Conservation (phyloP, 2,797 vertebrate genomes). For the Centroberyx gerrardi region DNA sequence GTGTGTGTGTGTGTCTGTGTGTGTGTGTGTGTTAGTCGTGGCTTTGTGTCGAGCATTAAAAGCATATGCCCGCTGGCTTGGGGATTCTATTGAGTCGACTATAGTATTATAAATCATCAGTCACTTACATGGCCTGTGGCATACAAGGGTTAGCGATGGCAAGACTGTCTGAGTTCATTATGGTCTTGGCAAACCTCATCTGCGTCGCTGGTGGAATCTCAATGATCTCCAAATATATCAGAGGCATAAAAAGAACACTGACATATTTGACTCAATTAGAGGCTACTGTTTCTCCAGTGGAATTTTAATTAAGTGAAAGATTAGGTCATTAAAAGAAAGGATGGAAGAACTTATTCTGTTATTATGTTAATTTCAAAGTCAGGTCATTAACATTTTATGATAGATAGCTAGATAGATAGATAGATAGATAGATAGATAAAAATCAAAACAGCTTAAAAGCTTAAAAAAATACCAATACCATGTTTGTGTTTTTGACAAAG, state of each 20-base stretch:
- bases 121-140: conserved; percentile 25
- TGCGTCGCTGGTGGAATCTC: conserved; percentile 16
- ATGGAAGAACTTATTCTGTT: too few relatives aligned
- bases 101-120: conserved; percentile 20
- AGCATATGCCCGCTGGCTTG: conserved; percentile 2
- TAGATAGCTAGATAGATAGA: too few relatives aligned
- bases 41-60: conserved; percentile 12
- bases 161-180: conserved; percentile 24
- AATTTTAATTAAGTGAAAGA: conserved; percentile 31
- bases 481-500: background rate
- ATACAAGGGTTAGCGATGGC: conserved; percentile 32
- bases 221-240: conserved; percentile 25
- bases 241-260: background rate
- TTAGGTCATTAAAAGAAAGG: conserved; percentile 27
- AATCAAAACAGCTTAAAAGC: background rate
- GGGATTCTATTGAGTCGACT: conserved; percentile 3
- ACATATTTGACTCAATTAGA: conserved; percentile 32
- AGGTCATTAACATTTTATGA: too few relatives aligned
- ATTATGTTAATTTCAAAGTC: too few relatives aligned
- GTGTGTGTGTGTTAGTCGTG: conserved; percentile 11
- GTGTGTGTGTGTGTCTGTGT: conserved; percentile 11
- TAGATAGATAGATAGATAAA: too few relatives aligned
- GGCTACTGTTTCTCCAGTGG: background rate
- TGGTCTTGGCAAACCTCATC: conserved; percentile 27
- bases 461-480: too few relatives aligned